Conservation (phyloP, 2,888 invertebrate species). For the Eurois occulta region DNA sequence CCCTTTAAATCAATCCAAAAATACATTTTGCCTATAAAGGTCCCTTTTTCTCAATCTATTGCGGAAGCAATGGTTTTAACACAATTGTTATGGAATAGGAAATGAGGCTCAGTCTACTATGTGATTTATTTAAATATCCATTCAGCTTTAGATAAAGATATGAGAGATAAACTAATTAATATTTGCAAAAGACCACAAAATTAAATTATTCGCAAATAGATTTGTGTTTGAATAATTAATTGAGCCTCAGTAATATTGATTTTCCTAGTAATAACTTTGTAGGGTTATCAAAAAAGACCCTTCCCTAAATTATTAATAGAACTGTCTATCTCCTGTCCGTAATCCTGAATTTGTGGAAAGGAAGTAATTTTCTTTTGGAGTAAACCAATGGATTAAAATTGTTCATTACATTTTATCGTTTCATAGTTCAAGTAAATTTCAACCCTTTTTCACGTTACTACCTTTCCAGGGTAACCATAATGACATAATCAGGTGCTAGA, state of each 20-base stretch:
- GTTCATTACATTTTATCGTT: not conserved
- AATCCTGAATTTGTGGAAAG: constrained; percentile 5
- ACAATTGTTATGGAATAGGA: not conserved
- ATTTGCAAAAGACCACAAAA: not conserved
- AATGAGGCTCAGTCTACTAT: not conserved
- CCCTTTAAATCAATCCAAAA: not conserved
- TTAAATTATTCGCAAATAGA: not conserved
- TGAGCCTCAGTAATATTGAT: not conserved
- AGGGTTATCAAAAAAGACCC: not conserved
- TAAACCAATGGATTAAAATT: not conserved
- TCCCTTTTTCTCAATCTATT: not conserved
- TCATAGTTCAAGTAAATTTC: not conserved
- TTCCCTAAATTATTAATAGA: not conserved
- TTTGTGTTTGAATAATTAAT: not conserved
- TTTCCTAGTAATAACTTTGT: not conserved
- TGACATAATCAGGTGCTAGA: not conserved
- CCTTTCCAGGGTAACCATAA: not conserved
- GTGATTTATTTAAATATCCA: not conserved
- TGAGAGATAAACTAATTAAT: not conserved
- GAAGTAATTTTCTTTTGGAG: not conserved
- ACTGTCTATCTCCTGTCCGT: not conserved
- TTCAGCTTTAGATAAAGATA: not conserved
- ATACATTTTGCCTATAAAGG: not conserved
- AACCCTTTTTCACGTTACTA: constrained; percentile 3
- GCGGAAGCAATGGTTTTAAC: not conserved